Conservation (phyloP, 2,888 invertebrate species). For the Drosophila stalkeri region DNA sequence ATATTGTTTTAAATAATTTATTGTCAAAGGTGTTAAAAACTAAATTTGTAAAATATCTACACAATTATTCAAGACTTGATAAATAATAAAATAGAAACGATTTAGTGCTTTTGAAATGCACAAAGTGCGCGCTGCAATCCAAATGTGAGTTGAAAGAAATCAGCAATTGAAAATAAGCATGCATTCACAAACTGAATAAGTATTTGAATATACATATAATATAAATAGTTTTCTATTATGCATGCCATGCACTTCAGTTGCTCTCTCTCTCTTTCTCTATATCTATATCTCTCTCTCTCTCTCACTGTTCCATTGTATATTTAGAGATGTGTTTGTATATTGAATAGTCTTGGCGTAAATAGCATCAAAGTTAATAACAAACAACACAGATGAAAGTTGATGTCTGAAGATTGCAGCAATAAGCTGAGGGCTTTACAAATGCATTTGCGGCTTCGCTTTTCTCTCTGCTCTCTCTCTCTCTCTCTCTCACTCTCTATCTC, state of each 20-base stretch:
- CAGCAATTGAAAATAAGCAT: constrained; percentile 8
- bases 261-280: neutral
- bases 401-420: constrained; percentile 10
- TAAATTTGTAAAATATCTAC: neutral
- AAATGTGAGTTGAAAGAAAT: neutral
- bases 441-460: constrained; percentile 13
- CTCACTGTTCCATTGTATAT: neutral
- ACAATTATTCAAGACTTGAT: neutral
- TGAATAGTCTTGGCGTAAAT: constrained; percentile 12
- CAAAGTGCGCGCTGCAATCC: constrained; percentile 10
- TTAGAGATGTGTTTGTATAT: neutral
- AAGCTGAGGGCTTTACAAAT: constrained; percentile 14
- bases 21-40: neutral
- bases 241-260: neutral
- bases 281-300: too few species aligned
- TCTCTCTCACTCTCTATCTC: neutral
- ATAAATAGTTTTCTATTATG: constrained; percentile 6
- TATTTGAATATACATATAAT: constrained; percentile 7
- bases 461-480: neutral
- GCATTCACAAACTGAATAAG: constrained; percentile 26
- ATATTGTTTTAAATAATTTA: neutral
- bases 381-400: constrained; percentile 7
- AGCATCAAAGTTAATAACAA: constrained; percentile 15
- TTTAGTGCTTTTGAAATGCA: neutral
- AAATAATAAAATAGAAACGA: neutral